Evolutionary conservation across 2,113 vertebrate genomes (phyloP), one percentile per base, ranked within the genome.

Genomic region (Tylochromis polylepis): DNA sequence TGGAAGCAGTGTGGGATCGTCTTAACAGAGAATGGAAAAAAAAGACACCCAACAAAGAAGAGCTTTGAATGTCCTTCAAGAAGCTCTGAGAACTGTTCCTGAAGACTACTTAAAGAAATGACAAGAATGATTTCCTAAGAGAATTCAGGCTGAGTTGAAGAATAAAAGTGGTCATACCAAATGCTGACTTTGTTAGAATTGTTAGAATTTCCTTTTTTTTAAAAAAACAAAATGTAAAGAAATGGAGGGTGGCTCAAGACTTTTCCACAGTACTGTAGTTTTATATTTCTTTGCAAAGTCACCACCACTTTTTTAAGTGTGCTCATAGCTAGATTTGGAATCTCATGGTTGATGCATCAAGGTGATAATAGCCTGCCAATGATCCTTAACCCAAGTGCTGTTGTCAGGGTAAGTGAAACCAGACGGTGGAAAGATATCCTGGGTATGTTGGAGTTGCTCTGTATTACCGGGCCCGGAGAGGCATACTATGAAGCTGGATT

Each of bases 71-170:
- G 60, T 65, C 20, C 0, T 65, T 65, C 60, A 14, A 3, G 34
- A 65, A 65, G 60, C 34, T 20, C 4, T 38, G 34, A 38, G 20
- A 38, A 65, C 34, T 38, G 34, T 38, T 38, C 60, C 60, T 38
- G 60, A 65, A 1, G 60, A 65, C 60, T 65, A n/a, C 11, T 0
- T 38, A 38, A n/a, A 0, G 0, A 38, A 65, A 65, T 12, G 60
- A 65, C 31, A 65, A 36, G 18, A 62, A 62, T 36, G 59, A 11
- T 8, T 16, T 15, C 41, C 1, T 24, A 70, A 70, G 38, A 70
- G 12, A 24, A 22, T 43, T 70, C 62, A 10, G 7, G 1, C 62
- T 43, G n/a, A 41, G 62, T 14, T 70, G 36, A 43, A 70, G n/a
- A 70, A 70, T 43, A 70, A 70, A 70, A 24, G 65, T 27, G 12